Base-by-base conservation (phyloP, 2,888 invertebrate genomes). In the Cerastoderma edule region DNA sequence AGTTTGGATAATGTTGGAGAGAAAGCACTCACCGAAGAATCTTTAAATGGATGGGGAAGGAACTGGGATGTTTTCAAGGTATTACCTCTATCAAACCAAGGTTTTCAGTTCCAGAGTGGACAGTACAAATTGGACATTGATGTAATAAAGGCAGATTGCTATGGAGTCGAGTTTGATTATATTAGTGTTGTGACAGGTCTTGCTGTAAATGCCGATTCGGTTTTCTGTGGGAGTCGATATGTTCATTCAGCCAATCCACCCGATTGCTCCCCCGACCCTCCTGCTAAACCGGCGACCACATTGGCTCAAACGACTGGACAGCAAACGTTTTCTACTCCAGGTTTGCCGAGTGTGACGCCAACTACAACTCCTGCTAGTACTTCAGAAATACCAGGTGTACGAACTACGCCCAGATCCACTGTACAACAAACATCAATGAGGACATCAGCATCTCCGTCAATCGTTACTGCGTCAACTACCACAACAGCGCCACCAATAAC, bases 101-200 rank as follows among this genome's bases (percentile, higher is more conserved):
- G 30, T 33, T 5, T 48, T 6, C 13, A n/a, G 30, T 28, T 76
- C 8, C 16, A 24, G 19, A 33, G 22, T n/a, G 68, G 73, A 28
- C 46, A 67, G 8, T 67, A 76, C 32, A 48, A 19, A 13, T 24
- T 77, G 27, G n/a, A 32, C 13, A 22, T 80, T 3, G 48, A 27
- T 8, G 56, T 71, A 1, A 22, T 48, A 48, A n/a, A 54, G 5
- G 44, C 80, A 2, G 80, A 80, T 48, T 75, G 64, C 56, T 75
- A 75, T 28, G 77, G 80, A 1, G 57, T 39, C 2, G 80, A 80
- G 35, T 44, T 80, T 35, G 75, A 77, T 50, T 54, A 32, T 10
- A 28, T 78, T 35, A 63, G 63, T n/a, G 0, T 78, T 53, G 13
- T 2, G 19, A 60, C 70, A 8, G 35, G 46, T 27, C 28, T 28